phyloP scores from a whole-genome alignment of 2,113 vertebrate genomes.

The Nothocercus nigrocapillus region DNA sequence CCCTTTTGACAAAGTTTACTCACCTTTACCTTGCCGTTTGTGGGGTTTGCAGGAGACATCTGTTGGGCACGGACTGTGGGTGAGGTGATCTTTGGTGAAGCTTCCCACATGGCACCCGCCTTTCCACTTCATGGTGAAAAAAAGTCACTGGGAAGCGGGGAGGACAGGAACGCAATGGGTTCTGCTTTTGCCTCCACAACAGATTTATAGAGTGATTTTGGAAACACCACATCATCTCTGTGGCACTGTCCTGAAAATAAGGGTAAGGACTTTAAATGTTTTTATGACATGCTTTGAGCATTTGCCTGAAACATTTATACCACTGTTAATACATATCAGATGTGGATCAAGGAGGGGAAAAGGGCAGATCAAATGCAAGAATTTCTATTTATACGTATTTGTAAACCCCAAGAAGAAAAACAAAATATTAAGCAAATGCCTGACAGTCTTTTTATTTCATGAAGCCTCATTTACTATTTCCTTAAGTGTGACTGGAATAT shows the following conservation, averaged over 20 bases:
- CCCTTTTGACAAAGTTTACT: not conserved
- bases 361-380: not conserved
- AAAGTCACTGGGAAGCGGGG: not conserved
- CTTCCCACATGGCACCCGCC: not conserved
- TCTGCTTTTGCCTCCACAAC: not conserved
- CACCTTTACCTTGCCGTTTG: not conserved
- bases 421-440: not conserved
- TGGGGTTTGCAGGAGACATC: not conserved
- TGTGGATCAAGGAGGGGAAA: not conserved
- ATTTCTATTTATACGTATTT: not conserved
- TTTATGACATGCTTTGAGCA: not conserved
- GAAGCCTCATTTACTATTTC: not conserved
- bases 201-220: not conserved
- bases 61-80: not conserved
- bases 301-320: not conserved
- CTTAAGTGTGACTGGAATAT: not conserved
- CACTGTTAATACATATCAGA: not conserved
- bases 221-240: not conserved
- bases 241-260: not conserved
- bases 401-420: not conserved
- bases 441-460: not conserved
- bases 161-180: not conserved
- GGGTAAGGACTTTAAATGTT: not conserved
- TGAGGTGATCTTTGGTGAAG: not conserved
- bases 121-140: not conserved